Conservation (phyloP, 2,888 invertebrate genomes). For the Scaptomyza polygonia region DNA sequence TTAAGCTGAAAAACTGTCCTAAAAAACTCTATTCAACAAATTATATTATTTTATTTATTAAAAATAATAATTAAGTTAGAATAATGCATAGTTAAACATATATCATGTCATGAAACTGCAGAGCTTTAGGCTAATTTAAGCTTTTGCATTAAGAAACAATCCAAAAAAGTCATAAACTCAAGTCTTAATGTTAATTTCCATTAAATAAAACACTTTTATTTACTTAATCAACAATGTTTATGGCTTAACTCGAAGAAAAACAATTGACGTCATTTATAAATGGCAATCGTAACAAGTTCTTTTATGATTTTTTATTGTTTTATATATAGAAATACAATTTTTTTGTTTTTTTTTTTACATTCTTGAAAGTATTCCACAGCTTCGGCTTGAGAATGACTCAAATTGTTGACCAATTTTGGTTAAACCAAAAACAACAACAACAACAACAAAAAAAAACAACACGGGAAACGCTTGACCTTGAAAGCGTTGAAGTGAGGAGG, state of each 20-base stretch:
- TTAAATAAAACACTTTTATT: not conserved
- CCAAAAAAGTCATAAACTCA: not conserved
- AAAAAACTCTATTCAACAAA: not conserved
- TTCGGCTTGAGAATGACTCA: conserved; percentile 19
- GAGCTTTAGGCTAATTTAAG: not conserved
- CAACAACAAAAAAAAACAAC: not conserved
- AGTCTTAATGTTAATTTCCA: not conserved
- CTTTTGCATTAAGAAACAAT: not conserved
- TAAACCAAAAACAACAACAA: not conserved
- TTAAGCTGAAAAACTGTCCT: not conserved
- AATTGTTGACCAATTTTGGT: conserved; percentile 23
- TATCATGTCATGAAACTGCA: not conserved
- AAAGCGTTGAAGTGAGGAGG: not conserved
- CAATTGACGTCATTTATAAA: conserved; percentile 18
- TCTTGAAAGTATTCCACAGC: conserved; percentile 6
- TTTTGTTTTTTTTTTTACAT: not conserved
- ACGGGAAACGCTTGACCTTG: conserved; percentile 21
- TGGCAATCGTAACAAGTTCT: not conserved
- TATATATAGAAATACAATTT: no score
- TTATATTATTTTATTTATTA: not conserved
- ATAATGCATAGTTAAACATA: not conserved
- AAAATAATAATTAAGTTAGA: not conserved
- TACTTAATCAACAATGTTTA: not conserved
- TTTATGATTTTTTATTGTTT: not conserved
- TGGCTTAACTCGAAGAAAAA: not conserved